phyloP scores from a whole-genome alignment of 2,888 invertebrate species.

The Peribatodes rhomboidaria region DNA sequence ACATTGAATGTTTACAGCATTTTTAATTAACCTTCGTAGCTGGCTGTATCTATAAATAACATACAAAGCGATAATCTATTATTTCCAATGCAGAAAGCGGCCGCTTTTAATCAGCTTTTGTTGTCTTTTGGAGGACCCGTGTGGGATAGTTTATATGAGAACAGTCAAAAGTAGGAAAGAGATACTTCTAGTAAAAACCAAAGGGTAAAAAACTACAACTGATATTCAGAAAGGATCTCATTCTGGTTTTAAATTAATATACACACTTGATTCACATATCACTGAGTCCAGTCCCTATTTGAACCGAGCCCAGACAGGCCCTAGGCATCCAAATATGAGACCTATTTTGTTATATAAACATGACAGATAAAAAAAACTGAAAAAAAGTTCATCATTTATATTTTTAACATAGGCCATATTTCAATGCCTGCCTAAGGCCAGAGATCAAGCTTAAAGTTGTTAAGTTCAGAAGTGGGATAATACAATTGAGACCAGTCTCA shows the following conservation, averaged over 20 bases:
- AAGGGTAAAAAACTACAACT: background rate
- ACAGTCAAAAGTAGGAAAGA: background rate
- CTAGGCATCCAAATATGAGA: background rate
- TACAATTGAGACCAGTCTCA: constrained; percentile 11
- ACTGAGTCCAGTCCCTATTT: background rate
- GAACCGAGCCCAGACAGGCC: background rate
- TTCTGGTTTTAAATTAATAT: background rate
- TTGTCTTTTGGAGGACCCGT: constrained; percentile 26
- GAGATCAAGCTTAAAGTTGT: background rate
- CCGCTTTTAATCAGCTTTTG: constrained; percentile 47
- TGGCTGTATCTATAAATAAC: constrained; percentile 56
- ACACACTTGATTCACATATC: background rate
- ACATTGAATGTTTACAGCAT: constrained; percentile 19
- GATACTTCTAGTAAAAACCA: background rate
- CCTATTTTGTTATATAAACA: background rate
- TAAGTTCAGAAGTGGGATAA: background rate
- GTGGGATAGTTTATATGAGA: constrained; percentile 26
- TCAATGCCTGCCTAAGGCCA: background rate
- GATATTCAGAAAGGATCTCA: background rate
- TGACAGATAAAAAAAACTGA: too few relatives aligned
- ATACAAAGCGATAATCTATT: constrained; percentile 56
- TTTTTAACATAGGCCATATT: background rate
- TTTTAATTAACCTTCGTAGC: constrained; percentile 51
- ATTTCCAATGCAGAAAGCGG: constrained; percentile 52
- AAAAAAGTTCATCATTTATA: too few relatives aligned